These are phyloP conservation scores for Hemichromis elongatus DNA, from an alignment of 2,113 vertebrate genomes.

Conservation along the genomic window DNA sequence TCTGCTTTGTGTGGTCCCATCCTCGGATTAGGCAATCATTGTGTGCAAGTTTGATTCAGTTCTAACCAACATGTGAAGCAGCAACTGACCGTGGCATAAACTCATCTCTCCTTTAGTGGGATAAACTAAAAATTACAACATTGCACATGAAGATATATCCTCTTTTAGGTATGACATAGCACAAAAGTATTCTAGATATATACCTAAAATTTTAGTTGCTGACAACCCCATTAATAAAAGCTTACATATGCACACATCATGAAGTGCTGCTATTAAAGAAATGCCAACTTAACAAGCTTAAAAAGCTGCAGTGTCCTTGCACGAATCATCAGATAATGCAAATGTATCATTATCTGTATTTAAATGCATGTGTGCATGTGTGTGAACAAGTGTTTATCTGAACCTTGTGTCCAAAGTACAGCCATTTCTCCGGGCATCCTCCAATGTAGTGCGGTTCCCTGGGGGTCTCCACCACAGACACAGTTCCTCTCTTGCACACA, in stretches of 20 bases:
- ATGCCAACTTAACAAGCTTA: not conserved
- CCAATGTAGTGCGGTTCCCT: constrained; percentile 76
- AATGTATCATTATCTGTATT: not conserved
- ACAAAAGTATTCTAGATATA: not conserved
- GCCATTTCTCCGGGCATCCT: constrained; percentile 86
- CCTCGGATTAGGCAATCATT: not conserved
- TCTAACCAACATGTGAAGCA: not conserved
- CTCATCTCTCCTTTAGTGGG: not conserved
- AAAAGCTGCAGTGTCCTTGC: not conserved
- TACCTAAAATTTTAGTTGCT: not conserved
- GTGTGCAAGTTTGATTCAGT: not conserved
- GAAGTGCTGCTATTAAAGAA: not conserved
- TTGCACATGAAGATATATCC: not conserved
- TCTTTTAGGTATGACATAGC: not conserved
- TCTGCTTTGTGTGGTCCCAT: not conserved
- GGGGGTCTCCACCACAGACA: constrained; percentile 77
- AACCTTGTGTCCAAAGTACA: constrained; percentile 90
- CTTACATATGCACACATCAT: not conserved
- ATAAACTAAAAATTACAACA: not conserved
- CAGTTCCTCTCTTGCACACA: constrained; percentile 82
- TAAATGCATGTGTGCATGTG: not conserved
- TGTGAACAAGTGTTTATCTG: not conserved
- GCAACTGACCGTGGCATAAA: not conserved
- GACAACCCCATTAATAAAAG: not conserved
- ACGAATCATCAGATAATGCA: not conserved